A percentile compares a stretch with the other conserved stretches of the same genome.
These are phyloP conservation scores for Rostratula benghalensis DNA, from an alignment of 2,113 vertebrate genomes.

Conservation along the genomic window DNA sequence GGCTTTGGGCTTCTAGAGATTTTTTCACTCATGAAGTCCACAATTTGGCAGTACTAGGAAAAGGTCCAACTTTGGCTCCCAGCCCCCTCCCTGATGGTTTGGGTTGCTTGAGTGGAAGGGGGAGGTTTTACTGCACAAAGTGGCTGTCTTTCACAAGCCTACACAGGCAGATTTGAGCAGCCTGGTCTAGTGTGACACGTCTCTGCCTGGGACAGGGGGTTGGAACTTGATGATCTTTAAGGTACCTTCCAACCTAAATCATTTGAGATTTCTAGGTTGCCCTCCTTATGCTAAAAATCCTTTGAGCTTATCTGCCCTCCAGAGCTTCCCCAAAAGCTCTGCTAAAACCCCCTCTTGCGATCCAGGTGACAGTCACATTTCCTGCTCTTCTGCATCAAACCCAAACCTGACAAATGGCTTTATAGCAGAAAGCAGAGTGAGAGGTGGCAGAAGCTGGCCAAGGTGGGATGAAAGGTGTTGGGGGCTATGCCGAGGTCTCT, in stretches of 20 bases:
- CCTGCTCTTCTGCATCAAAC: background rate
- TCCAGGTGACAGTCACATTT: background rate
- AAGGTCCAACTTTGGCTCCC: background rate
- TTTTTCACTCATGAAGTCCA: background rate
- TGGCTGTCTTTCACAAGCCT: background rate
- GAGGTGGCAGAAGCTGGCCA: background rate
- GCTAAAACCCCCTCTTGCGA: background rate
- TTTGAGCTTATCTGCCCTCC: background rate
- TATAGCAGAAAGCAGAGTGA: accelerated
- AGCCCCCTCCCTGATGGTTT: background rate
- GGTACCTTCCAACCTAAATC: too few species aligned
- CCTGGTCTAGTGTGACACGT: too few species aligned
- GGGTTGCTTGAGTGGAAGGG: background rate
- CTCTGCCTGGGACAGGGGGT: too few species aligned
- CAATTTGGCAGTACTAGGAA: background rate
- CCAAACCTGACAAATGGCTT: background rate
- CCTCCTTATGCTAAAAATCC: background rate
- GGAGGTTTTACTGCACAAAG: background rate
- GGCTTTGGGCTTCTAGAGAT: background rate
- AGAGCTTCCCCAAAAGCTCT: background rate
- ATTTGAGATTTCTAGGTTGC: background rate
- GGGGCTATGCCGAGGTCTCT: too few species aligned
- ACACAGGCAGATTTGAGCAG: background rate
- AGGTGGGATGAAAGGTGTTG: background rate
- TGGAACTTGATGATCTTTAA: too few species aligned